Base-by-base conservation (phyloP, 2,113 vertebrate genomes). In the Amphiprion ocellaris region DNA sequence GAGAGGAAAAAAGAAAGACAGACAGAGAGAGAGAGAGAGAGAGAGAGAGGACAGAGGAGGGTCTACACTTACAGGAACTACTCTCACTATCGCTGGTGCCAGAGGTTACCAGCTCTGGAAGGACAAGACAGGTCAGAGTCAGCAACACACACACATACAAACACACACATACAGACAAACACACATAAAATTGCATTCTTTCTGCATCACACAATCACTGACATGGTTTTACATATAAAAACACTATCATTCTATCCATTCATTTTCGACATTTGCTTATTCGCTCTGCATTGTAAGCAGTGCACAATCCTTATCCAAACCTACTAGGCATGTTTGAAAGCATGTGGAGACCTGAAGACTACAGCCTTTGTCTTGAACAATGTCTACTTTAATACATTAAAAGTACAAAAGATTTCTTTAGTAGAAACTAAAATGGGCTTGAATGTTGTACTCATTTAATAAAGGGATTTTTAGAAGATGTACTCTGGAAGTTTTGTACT, bases 21-120 rank as follows among this genome's bases (percentile, higher is more conserved):
- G 30, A 66, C 10, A 69, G 21, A 72, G 11, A 66, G 10, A 69
- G 21, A 72, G 21, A 72, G 11, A 66, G 10, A 69, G 21, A 72
- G 26, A 56, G 4, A 30, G 30, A 30, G 30, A 41, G 60, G 44
- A 77, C 24, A 82, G 65, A 85, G 59, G 70, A 85, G 87, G 91
- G 69, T 85, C 83, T 68, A 94, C 92, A 98, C 97, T 99, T 97
- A 99, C 97, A 97, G 97, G 96, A 98, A 95, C 97, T 97, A 96
- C 97, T 99, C 95, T 99, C 98, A 96, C 96, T 98, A 96, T 99
- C 97, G 84, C 97, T 99, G 97, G 97, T 97, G 93, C 97, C 97
- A 95, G 97, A 99, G 86, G 97, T 97, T 93, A 98, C 96, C 95
- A 98, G 97, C 95, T 98, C 97, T 99, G 97, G 95, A 97, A 97